Evolutionary conservation across 2,888 invertebrate species (phyloP).

Genomic region (Julus scanicus): DNA sequence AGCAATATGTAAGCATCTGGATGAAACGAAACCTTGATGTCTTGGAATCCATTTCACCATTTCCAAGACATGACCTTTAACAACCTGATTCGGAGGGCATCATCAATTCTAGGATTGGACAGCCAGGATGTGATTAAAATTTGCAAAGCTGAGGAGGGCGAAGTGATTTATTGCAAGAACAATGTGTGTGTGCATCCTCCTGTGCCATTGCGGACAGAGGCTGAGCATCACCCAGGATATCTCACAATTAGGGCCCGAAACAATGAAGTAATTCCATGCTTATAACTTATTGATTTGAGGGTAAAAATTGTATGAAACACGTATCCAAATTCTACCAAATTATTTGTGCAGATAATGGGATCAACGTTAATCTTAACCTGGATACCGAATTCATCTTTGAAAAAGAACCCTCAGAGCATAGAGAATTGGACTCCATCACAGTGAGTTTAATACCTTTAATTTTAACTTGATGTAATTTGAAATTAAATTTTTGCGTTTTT

Average conservation of each 20-base stretch:
- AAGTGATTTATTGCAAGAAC: conserved; percentile 78
- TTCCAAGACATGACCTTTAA: conserved; percentile 46
- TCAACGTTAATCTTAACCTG: conserved; percentile 89
- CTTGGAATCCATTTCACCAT: neutral
- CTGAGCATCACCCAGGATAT: conserved; percentile 92
- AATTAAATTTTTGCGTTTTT: no score
- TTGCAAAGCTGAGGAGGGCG: conserved; percentile 66
- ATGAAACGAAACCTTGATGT: neutral
- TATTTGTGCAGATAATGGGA: conserved; percentile 62
- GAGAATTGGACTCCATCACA: conserved; percentile 68
- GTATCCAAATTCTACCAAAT: neutral
- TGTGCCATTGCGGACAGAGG: conserved; percentile 81
- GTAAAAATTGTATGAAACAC: no score
- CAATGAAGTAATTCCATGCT: conserved; percentile 62
- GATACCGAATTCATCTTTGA: conserved; percentile 91
- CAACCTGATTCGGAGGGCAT: conserved; percentile 51
- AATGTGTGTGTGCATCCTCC: conserved; percentile 98
- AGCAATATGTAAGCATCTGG: neutral
- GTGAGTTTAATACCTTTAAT: conserved; percentile 40
- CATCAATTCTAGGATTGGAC: conserved; percentile 54
- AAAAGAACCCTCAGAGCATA: conserved; percentile 82
- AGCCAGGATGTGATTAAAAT: conserved; percentile 51
- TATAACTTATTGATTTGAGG: neutral
- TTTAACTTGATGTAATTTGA: no score
- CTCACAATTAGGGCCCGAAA: conserved; percentile 79